These are phyloP conservation scores for Drosophila paulistorum DNA, from an alignment of 1,140 invertebrate genomes.

Conservation along the genomic window DNA sequence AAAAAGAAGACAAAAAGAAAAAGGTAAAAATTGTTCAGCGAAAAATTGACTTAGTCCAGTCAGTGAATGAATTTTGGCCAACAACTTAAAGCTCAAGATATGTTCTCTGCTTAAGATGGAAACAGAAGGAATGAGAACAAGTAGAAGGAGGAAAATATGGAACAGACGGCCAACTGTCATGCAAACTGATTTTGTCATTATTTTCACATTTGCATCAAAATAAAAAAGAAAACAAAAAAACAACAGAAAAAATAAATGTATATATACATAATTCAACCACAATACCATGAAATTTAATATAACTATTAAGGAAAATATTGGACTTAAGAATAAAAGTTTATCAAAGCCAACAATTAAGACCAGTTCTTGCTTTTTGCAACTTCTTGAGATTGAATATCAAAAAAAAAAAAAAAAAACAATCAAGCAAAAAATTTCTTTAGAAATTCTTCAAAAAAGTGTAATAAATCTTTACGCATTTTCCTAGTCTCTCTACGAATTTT, in stretches of 20 bases:
- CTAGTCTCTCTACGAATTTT: background rate
- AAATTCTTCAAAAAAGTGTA: background rate
- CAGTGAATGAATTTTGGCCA: conserved; percentile 14
- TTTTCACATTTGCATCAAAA: conserved; percentile 40
- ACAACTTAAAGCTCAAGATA: conserved; percentile 23
- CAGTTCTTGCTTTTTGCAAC: too few species aligned
- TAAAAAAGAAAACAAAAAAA: conserved; percentile 23
- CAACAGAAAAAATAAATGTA: conserved; percentile 17
- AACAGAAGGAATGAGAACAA: background rate
- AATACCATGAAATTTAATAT: background rate
- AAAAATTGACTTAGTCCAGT: conserved; percentile 3
- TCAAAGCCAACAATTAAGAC: too few species aligned
- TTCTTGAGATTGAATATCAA: background rate
- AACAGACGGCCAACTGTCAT: conserved; percentile 13
- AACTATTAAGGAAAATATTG: too few species aligned
- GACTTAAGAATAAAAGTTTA: background rate
- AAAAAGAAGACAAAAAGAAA: background rate
- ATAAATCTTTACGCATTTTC: background rate
- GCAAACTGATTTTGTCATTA: conserved; percentile 44
- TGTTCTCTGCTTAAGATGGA: background rate
- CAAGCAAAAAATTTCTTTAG: background rate
- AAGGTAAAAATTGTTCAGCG: background rate
- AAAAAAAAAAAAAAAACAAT: background rate
- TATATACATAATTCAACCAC: background rate
- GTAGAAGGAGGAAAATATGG: background rate